Base-by-base conservation (phyloP, 2,113 vertebrate genomes). In the Ivindomyrus marchei region DNA sequence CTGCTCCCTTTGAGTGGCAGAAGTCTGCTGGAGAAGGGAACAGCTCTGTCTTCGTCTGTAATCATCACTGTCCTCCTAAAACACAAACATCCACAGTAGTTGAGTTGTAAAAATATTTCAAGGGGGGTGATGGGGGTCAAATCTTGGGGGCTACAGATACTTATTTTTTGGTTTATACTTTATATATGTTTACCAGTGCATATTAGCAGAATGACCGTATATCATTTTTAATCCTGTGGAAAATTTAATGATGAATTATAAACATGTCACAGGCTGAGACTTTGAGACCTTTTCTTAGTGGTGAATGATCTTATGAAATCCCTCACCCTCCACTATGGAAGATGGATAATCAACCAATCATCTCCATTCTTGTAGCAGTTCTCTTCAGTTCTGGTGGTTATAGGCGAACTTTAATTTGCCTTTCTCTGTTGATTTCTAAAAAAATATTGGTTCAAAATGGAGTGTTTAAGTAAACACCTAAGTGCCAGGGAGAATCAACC, bases 61-160 rank as follows among this genome's bases (percentile, higher is more conserved):
- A 24, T 53, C 36, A 42, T 85, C 80, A 47, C 80, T 53, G 39
- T 85, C 89, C 46, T 47, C 88, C 89, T 89, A 45, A 62, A 89
- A 89, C 10, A 89, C 70, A 89, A 15, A 19, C 49, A 62, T n/a
- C 56, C 56, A 7, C 56, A 62, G 24, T 3, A 62, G 56, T 62
- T 0, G 3, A 62, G 24, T 62, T 62, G 56, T 24, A 58, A 58
- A 58, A 58, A 58, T 58, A 24, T 56, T 56, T 56, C 53, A 21
- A 56, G 6, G 53, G 19, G 53, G 21, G 1, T 58, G 56, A 19
- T 58, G 21, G 56, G 21, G 56, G 56, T 58, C 53, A 58, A 58
- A 58, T 58, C 19, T 58, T 56, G 53, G 36, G 19, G 17, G 53
- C 19, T 56, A 21, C 4, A 56, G 4, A 56, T 56, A 56, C 21